Evolutionary conservation across 2,888 invertebrate genomes (phyloP).

Genomic region (Rhynchonema sp.): DNA sequence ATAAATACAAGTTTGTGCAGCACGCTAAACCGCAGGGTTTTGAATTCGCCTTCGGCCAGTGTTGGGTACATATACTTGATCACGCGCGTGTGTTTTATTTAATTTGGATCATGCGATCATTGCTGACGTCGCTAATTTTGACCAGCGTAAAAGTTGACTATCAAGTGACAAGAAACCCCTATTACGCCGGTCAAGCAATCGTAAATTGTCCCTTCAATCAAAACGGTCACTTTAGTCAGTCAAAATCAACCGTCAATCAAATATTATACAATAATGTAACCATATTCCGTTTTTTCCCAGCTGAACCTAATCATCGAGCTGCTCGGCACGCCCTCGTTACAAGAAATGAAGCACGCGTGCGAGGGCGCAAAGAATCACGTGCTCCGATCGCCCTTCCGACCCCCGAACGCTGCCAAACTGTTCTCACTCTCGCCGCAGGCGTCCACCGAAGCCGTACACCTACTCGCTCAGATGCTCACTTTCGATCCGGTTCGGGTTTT

Average conservation of each 20-base stretch:
- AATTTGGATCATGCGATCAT: no score
- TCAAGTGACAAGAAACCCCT: no score
- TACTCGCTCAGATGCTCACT: constrained; percentile 86
- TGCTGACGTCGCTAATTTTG: no score
- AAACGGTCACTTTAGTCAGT: no score
- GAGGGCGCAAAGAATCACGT: constrained; percentile 82
- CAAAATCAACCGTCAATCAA: background rate
- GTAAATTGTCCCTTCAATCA: no score
- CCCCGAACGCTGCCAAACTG: constrained; percentile 42
- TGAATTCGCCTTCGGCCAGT: no score
- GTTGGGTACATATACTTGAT: no score
- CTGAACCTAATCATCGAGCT: constrained; percentile 91
- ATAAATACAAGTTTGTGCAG: no score
- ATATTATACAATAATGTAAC: background rate
- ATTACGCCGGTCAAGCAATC: no score
- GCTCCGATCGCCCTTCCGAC: constrained; percentile 64
- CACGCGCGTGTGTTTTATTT: no score
- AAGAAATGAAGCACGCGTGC: constrained; percentile 92
- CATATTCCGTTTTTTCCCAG: constrained; percentile 42
- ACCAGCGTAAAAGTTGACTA: no score
- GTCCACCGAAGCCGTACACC: constrained; percentile 90
- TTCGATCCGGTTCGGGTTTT: constrained; percentile 95
- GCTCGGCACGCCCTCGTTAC: constrained; percentile 77
- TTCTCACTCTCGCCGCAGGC: constrained; percentile 80
- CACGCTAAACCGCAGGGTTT: no score